Conservation (phyloP, 2,888 invertebrate genomes). For the Anaspis maculata region DNA sequence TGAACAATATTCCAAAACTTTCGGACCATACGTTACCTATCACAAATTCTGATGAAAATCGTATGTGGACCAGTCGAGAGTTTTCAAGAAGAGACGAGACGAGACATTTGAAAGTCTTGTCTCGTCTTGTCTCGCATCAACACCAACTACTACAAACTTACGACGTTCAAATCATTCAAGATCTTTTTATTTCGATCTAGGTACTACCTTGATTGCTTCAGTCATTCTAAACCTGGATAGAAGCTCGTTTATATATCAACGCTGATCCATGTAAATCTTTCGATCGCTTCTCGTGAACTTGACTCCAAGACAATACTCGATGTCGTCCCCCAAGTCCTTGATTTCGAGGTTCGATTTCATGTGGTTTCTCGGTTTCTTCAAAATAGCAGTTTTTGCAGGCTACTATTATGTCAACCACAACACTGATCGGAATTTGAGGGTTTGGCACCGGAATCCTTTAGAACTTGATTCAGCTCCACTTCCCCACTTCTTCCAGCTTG, state of each 20-base stretch:
- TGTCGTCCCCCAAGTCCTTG: background rate
- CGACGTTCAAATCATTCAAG: too few species aligned
- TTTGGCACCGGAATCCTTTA: background rate
- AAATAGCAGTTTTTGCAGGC: background rate
- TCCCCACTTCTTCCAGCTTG: background rate
- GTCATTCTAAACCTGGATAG: background rate
- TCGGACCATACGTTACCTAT: too few species aligned
- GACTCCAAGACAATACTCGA: background rate
- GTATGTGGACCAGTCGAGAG: too few species aligned
- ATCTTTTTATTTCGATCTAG: too few species aligned
- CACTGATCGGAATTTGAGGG: background rate
- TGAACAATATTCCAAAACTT: too few species aligned
- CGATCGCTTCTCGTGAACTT: background rate
- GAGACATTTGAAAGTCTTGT: too few species aligned
- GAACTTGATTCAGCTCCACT: background rate
- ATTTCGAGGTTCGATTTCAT: background rate
- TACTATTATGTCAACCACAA: background rate
- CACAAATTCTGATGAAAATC: too few species aligned
- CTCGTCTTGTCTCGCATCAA: too few species aligned
- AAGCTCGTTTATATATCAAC: background rate
- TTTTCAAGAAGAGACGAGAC: too few species aligned
- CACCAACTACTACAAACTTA: too few species aligned
- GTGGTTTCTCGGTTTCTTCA: background rate
- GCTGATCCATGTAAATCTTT: background rate
- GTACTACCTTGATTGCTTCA: too few species aligned